Percentiles rank a stretch among this genome's conserved stretches.
Evolutionary conservation across 1,140 invertebrate genomes (phyloP).

Genomic region (Danaus melanippus): DNA sequence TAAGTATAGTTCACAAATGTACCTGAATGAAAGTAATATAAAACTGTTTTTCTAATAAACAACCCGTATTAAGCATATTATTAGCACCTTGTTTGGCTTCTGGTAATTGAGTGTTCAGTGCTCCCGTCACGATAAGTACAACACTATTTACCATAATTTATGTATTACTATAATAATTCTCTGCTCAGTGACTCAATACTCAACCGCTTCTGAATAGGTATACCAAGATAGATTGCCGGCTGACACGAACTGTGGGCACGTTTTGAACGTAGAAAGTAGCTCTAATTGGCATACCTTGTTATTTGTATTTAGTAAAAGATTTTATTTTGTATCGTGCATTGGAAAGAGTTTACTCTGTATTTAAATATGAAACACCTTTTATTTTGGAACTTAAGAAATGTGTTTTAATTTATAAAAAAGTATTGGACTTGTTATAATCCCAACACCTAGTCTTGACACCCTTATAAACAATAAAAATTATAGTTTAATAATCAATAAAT

Average conservation of each 20-base stretch:
- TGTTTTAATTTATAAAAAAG: too few relatives aligned
- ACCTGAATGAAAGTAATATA: too few relatives aligned
- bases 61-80: slow-evolving; percentile 5
- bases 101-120: slow-evolving; percentile 5
- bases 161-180: slow-evolving; percentile 16
- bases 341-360: too few relatives aligned
- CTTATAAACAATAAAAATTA: too few relatives aligned
- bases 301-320: slow-evolving; percentile 1
- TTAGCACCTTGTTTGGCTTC: slow-evolving; percentile 1
- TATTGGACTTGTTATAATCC: too few relatives aligned
- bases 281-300: slow-evolving; percentile 8
- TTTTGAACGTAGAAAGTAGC: slow-evolving; percentile 13
- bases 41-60: too few relatives aligned
- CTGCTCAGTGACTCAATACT: slow-evolving; percentile 14
- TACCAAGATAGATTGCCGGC: slow-evolving; percentile 12
- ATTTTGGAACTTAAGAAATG: too few relatives aligned
- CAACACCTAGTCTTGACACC: too few relatives aligned
- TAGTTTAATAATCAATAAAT: too few relatives aligned
- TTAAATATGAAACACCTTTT: too few relatives aligned
- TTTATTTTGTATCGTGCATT: too few relatives aligned
- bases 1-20: too few relatives aligned
- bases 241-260: slow-evolving; percentile 16
- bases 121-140: slow-evolving; percentile 2
- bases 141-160: slow-evolving; percentile 14
- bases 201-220: slow-evolving; percentile 15